Evolutionary conservation across 2,888 invertebrate genomes (phyloP), one percentile per base, ranked within the genome.

Genomic region (Eupithecia subfuscata): DNA sequence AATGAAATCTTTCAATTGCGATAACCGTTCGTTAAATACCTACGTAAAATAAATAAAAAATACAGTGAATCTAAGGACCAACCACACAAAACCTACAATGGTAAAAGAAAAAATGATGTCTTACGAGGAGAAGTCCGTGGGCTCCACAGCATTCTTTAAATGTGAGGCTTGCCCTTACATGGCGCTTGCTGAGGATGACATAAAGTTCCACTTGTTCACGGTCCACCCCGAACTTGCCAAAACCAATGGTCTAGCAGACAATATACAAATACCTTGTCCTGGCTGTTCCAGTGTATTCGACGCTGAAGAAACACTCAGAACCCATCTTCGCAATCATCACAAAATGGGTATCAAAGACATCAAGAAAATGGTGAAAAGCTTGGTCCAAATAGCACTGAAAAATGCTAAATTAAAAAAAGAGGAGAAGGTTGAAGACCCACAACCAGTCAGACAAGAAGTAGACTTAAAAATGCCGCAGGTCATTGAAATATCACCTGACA

Each of bases 321-420:
- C 95, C 8, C 97, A 97, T 86, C 90, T 97, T 8, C 94, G 96
- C 37, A 95, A 96, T 83, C 97, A 97, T 86, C 97, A 97, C 86
- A 96, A 96, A 87, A 96, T 97, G 92, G 95, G 93, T 52, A 93
- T 95, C 74, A 94, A 95, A 81, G 96, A 97, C 84, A 90, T 96
- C 2, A 94, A 94, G 79, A 95, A 95, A 87, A 95, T 96, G 88
- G 89, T 96, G 0, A 95, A 95, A 84, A 95, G 95, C 80, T 90
- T 95, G 16, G 90, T 95, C 1, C 93, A 93, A 84, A 91, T 95
- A 75, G 93, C 94, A 30, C 86, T 94, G 16, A 92, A 93, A 86
- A 88, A 93, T 84, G 90, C 92, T 5, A 92, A 92, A 82, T 84
- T 93, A 82, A 95, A 93, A 83, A 95, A 93, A 80, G 92, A 91